Evolutionary conservation across 2,797 vertebrate genomes (phyloP).

Genomic region (Paratrypauchen microcephalus): DNA sequence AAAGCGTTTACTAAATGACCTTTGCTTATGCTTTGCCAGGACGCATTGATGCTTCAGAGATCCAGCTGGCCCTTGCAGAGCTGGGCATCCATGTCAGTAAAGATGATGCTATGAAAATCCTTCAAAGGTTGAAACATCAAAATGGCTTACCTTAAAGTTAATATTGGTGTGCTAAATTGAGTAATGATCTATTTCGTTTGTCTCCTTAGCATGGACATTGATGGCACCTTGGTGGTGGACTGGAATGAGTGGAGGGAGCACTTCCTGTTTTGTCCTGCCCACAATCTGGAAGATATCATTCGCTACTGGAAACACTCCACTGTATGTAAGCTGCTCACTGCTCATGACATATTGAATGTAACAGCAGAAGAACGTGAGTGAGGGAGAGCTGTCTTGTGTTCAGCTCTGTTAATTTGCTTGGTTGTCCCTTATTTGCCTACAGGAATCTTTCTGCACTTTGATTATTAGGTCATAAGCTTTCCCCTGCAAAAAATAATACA

Average conservation of each 20-base stretch:
- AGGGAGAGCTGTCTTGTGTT: background rate
- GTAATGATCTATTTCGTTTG: background rate
- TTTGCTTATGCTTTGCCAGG: constrained; percentile 70
- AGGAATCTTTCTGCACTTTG: too few species aligned
- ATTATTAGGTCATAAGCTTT: background rate
- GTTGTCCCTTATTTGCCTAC: too few species aligned
- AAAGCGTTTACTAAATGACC: constrained; percentile 16
- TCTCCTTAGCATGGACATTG: constrained; percentile 87
- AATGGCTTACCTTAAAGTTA: background rate
- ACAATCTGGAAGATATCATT: constrained; percentile 91
- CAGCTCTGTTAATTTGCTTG: constrained; percentile 48
- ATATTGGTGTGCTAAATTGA: background rate
- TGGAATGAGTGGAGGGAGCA: constrained; percentile 97
- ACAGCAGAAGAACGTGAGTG: constrained; percentile 14
- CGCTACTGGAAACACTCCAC: constrained; percentile 94
- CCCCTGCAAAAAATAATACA: constrained; percentile 13
- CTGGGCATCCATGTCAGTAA: constrained; percentile 84
- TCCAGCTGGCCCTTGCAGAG: constrained; percentile 87
- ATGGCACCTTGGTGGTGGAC: constrained; percentile 93
- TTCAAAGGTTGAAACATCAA: constrained; percentile 80
- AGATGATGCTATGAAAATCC: constrained; percentile 84
- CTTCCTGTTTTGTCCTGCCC: constrained; percentile 89
- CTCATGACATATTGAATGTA: constrained; percentile 10
- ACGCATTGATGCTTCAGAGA: constrained; percentile 89
- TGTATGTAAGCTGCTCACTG: constrained; percentile 60